Evolutionary conservation across 2,113 vertebrate genomes (phyloP), one percentile per base, ranked within the genome.

Genomic region (Callorhinus ursinus): DNA sequence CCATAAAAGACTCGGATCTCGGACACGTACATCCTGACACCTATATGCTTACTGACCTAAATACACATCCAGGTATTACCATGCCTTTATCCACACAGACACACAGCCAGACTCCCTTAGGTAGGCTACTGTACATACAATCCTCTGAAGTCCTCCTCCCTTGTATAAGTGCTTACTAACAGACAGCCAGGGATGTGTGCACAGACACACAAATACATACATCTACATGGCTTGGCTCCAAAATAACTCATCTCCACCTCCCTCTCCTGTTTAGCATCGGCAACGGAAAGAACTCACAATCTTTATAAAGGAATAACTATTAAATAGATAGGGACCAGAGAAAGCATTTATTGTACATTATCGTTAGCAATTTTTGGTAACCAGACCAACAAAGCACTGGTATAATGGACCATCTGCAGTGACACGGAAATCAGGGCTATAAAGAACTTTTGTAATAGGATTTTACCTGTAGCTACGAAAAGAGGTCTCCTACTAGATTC

Each of bases 391-490:
- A 97, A 94, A 92, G 31, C 63, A 72, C 55, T 96, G 31, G 61
- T 92, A 95, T 51, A 95, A 85, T 85, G 53, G 51, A 81, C 71
- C 87, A 88, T 90, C 79, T 92, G 74, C 42, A 96, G 55, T 67
- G 79, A 65, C 33, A 39, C 87, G 79, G 59, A 71, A 96, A 87
- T 77, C 16, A 24, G 46, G 76, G 24, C 82, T 95, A 79, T 87
- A 89, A 89, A 90, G 67, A 94, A 93, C 7, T 6, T 31, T 88
- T 80, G 51, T 46, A 85, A 57, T 82, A 81, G 31, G 72, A 86
- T 93, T 96, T 95, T 96, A 93, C 92, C 79, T 96, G 49, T 82
- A 74, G 72, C 61, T 92, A 51, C 57, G 77, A 88, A 86, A 86
- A 61, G 39, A n/a, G 31, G 13, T 88, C 49, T 88, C 76, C 13